Evolutionary conservation across 2,113 vertebrate genomes (phyloP).

Genomic region (Actenoides hombroni): DNA sequence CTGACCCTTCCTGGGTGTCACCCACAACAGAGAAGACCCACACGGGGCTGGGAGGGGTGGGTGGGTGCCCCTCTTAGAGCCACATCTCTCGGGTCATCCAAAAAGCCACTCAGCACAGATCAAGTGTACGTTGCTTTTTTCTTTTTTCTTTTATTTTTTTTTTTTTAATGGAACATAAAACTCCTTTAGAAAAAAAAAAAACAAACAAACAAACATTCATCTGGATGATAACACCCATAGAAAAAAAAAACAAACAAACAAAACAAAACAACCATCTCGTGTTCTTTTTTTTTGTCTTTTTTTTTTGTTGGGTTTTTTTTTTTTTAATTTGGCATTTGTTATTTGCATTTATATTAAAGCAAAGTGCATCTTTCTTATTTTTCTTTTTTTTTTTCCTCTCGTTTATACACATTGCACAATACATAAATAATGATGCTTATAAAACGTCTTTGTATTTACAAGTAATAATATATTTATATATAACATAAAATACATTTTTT

Average conservation of each 20-base stretch:
- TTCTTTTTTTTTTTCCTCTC: conserved; percentile 86
- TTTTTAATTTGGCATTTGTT: conserved; percentile 97
- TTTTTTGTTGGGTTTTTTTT: conserved; percentile 71
- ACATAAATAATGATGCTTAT: conserved; percentile 99
- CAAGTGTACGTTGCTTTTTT: conserved; percentile 72
- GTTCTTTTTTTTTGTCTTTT: conserved; percentile 82
- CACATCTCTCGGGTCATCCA: background rate
- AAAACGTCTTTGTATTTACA: conserved; percentile 99
- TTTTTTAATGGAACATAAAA: too few relatives aligned
- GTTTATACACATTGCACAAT: conserved; percentile 99
- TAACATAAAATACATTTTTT: too few relatives aligned
- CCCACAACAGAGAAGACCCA: fast-evolving
- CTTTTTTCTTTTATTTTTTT: too few relatives aligned
- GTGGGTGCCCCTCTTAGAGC: too few relatives aligned
- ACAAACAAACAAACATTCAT: too few relatives aligned
- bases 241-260: background rate
- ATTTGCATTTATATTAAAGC: conserved; percentile 99
- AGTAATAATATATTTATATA: conserved; percentile 99
- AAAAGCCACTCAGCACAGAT: conserved; percentile 50
- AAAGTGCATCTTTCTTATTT: conserved; percentile 99
- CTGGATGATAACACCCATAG: conserved; percentile 73
- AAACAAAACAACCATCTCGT: conserved; percentile 51
- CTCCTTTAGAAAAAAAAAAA: too few relatives aligned
- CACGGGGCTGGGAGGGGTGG: fast-evolving
- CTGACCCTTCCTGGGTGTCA: background rate